A percentile compares a stretch with the other conserved stretches of the same genome.
phyloP scores from a whole-genome alignment of 2,888 invertebrate genomes.

The Acrobasis consociella region DNA sequence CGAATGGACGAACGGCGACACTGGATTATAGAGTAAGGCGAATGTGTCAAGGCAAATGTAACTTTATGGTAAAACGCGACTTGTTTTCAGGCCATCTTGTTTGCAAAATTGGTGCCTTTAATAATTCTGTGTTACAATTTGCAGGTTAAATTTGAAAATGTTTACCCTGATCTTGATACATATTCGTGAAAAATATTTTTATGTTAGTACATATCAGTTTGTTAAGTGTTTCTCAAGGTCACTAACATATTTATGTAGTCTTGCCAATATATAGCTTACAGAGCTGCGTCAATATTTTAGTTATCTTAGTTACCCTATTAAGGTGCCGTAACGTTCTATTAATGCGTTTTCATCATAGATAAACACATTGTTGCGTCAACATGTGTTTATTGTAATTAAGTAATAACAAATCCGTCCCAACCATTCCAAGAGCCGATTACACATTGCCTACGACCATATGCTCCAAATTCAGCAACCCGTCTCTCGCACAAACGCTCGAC shows the following conservation, averaged over 20 bases:
- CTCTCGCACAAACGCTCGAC: background rate
- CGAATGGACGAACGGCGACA: conserved; percentile 21
- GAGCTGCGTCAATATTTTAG: no score
- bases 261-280: no score
- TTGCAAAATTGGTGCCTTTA: background rate
- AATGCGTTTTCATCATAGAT: background rate
- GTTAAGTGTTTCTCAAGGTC: no score
- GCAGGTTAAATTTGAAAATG: no score
- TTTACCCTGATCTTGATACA: no score
- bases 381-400: no score
- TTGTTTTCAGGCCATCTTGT: background rate
- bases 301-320: no score
- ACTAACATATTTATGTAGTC: no score
- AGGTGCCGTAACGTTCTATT: background rate
- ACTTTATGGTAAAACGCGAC: conserved; percentile 2
- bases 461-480: background rate
- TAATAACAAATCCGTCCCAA: no score
- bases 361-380: no score
- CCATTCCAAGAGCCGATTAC: background rate
- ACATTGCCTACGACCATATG: background rate
- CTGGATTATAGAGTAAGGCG: conserved; percentile 22
- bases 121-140: background rate
- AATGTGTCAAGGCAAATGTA: conserved; percentile 9
- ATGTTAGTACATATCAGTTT: no score
- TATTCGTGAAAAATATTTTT: no score